A percentile compares a stretch with the other conserved stretches of the same genome.
phyloP scores from a whole-genome alignment of 2,888 invertebrate genomes.

The Hetaerina titia region DNA sequence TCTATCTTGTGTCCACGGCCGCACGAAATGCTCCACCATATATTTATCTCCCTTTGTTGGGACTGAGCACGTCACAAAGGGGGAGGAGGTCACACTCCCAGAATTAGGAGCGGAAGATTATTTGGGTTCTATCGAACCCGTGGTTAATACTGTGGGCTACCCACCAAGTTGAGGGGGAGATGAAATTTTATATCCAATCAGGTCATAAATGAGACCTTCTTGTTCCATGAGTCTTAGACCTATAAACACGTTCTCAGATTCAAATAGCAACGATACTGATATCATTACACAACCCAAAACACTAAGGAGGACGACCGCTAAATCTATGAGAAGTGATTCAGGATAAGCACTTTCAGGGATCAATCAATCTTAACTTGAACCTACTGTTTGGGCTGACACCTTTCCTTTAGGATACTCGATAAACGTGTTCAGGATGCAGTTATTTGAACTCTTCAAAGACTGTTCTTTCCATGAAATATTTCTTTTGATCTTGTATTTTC shows the following conservation, averaged over 20 bases:
- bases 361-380: no score
- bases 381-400: no score
- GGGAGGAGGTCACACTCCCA: neutral
- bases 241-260: neutral
- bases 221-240: neutral
- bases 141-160: neutral
- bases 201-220: neutral
- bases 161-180: neutral
- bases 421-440: no score
- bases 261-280: neutral
- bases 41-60: conserved; percentile 30
- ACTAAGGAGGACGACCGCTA: neutral
- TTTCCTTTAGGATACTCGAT: no score
- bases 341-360: no score
- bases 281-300: neutral
- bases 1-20: neutral
- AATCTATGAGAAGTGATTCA: no score
- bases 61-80: neutral
- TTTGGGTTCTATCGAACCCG: neutral
- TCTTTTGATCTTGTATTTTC: neutral
- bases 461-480: no score
- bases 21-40: neutral
- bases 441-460: no score
- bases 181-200: neutral
- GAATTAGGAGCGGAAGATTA: conserved; percentile 12